Conservation (phyloP, 2,113 vertebrate species). For the Columba livia region DNA sequence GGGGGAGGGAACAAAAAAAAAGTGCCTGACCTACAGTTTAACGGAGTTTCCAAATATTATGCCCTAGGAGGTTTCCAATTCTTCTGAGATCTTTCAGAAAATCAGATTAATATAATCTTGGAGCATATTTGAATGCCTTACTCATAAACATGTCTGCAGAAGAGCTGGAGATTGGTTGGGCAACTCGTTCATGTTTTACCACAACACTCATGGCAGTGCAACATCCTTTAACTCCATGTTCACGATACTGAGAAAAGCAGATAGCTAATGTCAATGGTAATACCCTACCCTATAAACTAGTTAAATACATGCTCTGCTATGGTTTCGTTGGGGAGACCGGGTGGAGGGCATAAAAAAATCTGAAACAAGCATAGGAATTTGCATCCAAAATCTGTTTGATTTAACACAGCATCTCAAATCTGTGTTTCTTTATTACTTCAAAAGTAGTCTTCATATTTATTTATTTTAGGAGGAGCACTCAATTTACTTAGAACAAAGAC, state of each 20-base stretch:
- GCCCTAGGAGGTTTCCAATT: neutral
- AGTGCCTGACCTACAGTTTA: neutral
- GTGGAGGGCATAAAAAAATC: neutral
- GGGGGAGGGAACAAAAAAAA: fast-evolving
- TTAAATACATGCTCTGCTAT: neutral
- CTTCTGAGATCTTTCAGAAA: neutral
- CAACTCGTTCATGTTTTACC: neutral
- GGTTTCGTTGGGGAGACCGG: neutral
- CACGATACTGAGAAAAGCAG: neutral
- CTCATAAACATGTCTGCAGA: neutral
- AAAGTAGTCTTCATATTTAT: neutral
- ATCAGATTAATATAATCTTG: neutral
- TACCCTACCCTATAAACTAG: neutral
- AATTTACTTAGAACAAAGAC: neutral
- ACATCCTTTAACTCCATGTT: neutral
- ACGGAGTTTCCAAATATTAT: neutral
- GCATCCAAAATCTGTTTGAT: neutral
- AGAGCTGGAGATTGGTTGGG: neutral
- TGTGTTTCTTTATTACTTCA: neutral
- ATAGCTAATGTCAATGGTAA: neutral
- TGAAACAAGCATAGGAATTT: neutral
- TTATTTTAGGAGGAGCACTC: neutral
- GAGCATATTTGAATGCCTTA: neutral
- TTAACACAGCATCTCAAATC: neutral
- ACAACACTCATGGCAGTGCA: neutral